Conservation (phyloP, 2,113 vertebrate species). For the Dromaius novaehollandiae region DNA sequence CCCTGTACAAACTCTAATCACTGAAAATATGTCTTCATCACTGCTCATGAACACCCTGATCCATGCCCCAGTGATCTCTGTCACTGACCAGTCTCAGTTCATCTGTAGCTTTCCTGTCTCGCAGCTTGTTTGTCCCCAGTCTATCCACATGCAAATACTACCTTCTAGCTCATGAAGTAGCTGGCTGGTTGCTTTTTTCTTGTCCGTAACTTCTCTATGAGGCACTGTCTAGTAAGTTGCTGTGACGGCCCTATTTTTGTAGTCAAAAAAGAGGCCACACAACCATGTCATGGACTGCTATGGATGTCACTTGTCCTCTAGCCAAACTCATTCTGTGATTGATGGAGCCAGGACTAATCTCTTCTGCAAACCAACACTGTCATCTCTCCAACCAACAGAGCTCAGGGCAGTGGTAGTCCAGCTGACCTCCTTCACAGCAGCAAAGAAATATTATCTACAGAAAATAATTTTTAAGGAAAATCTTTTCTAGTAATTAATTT, state of each 20-base stretch:
- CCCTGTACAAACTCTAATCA: not conserved
- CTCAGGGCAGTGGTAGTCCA: not conserved
- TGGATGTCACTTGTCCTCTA: slow-evolving; percentile 50
- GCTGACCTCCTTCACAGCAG: not conserved
- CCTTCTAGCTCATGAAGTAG: not conserved
- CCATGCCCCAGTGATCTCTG: not conserved
- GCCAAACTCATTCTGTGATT: not conserved
- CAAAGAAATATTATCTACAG: not conserved
- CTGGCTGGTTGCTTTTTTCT: not conserved
- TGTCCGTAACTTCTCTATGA: not conserved
- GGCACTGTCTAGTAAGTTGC: not conserved
- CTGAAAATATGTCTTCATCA: not conserved
- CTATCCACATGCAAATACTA: not conserved
- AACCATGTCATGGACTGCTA: not conserved
- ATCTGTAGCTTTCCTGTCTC: not conserved
- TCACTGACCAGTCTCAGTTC: not conserved
- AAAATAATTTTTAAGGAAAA: not conserved
- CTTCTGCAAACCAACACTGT: not conserved
- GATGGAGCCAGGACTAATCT: slow-evolving; percentile 32
- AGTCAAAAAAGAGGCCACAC: not conserved
- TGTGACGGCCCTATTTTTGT: not conserved
- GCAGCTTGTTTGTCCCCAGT: not conserved
- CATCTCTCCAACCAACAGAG: not conserved
- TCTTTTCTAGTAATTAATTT: not conserved
- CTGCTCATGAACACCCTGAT: not conserved